phyloP scores from a whole-genome alignment of 2,797 vertebrate species.

The Phataginus tetradactyla region DNA sequence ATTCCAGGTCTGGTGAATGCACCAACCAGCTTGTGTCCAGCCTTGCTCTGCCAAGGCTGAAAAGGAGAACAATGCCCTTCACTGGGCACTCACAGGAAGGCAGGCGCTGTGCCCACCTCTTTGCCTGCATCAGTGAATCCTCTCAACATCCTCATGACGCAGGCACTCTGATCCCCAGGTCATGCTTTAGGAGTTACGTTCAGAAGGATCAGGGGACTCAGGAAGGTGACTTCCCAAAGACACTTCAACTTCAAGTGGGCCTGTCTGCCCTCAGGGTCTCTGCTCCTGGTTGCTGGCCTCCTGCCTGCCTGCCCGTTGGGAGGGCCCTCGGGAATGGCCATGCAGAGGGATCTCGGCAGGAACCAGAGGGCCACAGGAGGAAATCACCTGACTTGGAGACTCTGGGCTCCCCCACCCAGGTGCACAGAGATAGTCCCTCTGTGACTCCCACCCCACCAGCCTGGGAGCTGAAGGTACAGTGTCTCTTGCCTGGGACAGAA shows the following conservation, averaged over 20 bases:
- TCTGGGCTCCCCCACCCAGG: accelerated
- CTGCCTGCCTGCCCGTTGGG: not conserved
- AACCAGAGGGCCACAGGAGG: not conserved
- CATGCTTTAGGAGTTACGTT: not conserved
- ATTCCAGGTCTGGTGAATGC: not conserved
- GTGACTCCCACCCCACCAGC: not conserved
- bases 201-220: not conserved
- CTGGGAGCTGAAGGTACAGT: not conserved
- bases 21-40: not conserved
- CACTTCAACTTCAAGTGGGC: not conserved
- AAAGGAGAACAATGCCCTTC: not conserved
- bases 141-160: not conserved
- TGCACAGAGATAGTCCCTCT: not conserved
- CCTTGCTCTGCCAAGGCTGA: accelerated
- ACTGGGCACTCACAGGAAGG: accelerated
- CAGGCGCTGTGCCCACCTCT: accelerated
- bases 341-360: not conserved
- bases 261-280: not conserved
- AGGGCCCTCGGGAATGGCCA: not conserved
- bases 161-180: not conserved
- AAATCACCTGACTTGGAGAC: not conserved
- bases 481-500: not conserved
- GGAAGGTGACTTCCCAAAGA: not conserved
- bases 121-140: not conserved
- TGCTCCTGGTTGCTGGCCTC: not conserved